Evolutionary conservation across 2,113 vertebrate species (phyloP), one percentile per base, ranked within the genome.

Genomic region (Eulemur macaco): DNA sequence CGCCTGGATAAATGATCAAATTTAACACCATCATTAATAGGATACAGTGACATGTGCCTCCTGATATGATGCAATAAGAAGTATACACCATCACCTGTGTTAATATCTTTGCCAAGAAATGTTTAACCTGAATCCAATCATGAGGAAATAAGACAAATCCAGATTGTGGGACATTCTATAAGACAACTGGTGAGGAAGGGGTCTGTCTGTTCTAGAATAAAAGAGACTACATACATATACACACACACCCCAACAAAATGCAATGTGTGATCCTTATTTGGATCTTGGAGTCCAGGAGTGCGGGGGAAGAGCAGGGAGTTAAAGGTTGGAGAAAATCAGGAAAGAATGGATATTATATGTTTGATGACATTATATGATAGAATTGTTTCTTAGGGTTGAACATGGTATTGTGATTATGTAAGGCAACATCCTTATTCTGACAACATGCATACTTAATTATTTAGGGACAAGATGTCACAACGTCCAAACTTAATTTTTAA

Each of bases 121-220:
- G 37, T 88, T 95, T 88, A 71, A 78, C 25, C 71, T 63, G 8
- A 96, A 92, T 71, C 45, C 78, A 89, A 34, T 17, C 63, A 89
- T 23, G 47, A 95, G 14, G 23, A 83, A 83, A 80, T 47, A 58
- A 54, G 20, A 52, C 45, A 78, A 39, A 39, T 42, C 47, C 23
- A 85, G 71, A 60, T 15, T 71, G 52, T 27, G 20, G 25, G 9
- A 52, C 29, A 71, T 18, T 31, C 52, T 58, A 4, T 78, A 10
- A 81, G 29, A 34, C 20, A 78, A 58, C 4, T 23, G 10, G 74
- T 50, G 0, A 47, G 18, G 11, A 81, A 9, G 5, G 37, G 6
- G 31, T 54, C 47, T 18, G 1, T 58, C 29, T 45, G 47, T 66
- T 93, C 77, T 64, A 95, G 69, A 95, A 80, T 52, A 88, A 45